These are phyloP conservation scores for Yponomeuta plumbellus DNA, from an alignment of 2,888 invertebrate species.

Conservation along the genomic window DNA sequence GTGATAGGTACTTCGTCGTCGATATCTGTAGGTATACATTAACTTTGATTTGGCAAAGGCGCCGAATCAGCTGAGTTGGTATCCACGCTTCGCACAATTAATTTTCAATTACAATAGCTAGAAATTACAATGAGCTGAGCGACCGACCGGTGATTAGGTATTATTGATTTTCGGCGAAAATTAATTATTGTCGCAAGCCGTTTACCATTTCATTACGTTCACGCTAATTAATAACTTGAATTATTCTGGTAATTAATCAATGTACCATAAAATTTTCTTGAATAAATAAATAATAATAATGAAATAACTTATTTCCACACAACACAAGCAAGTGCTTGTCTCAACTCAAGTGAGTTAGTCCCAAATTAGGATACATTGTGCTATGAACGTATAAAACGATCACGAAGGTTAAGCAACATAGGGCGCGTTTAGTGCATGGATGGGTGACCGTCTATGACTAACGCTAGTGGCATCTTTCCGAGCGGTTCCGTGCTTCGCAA, in stretches of 20 bases:
- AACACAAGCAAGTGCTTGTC: too few relatives aligned
- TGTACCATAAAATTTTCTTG: not conserved
- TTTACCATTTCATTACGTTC: not conserved
- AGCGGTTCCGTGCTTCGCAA: too few relatives aligned
- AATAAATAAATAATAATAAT: too few relatives aligned
- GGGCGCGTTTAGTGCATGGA: too few relatives aligned
- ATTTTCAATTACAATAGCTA: not conserved
- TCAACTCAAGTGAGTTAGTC: too few relatives aligned
- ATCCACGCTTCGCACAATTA: not conserved
- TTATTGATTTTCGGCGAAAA: not conserved
- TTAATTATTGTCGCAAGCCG: not conserved
- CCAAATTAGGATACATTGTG: too few relatives aligned
- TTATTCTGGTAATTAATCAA: not conserved
- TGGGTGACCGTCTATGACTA: too few relatives aligned
- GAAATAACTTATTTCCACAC: too few relatives aligned
- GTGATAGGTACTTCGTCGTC: too few relatives aligned
- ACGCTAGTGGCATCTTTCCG: too few relatives aligned
- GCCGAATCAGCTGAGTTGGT: conserved; percentile 17
- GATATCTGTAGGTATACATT: not conserved
- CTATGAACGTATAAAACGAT: too few relatives aligned
- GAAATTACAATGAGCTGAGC: not conserved
- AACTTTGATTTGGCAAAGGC: conserved; percentile 20
- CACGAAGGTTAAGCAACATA: too few relatives aligned
- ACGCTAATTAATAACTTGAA: not conserved
- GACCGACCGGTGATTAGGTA: not conserved